These are phyloP conservation scores for Anhinga anhinga DNA, from an alignment of 2,113 vertebrate species.

Conservation along the genomic window DNA sequence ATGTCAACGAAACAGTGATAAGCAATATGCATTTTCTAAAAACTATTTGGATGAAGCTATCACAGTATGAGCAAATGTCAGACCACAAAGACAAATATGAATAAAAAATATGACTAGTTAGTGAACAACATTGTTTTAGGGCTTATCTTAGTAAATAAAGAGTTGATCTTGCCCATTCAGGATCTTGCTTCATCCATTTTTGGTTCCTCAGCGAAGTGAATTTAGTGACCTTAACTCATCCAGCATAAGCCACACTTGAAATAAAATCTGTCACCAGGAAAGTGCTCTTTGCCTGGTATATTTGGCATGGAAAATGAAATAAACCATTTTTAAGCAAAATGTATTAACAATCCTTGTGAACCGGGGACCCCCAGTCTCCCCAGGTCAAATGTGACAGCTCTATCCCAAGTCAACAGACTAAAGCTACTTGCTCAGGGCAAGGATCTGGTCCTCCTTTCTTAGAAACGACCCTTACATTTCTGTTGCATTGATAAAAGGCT, in stretches of 20 bases:
- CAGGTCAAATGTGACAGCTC: background rate
- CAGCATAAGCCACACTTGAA: background rate
- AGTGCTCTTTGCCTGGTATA: background rate
- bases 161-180: background rate
- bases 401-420: background rate
- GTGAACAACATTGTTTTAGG: constrained; percentile 3
- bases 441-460: background rate
- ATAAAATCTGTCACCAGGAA: background rate
- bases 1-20: background rate
- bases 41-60: constrained; percentile 6
- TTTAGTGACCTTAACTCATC: background rate
- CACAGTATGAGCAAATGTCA: background rate
- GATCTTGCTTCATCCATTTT: background rate
- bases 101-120: constrained; percentile 1
- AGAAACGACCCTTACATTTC: background rate
- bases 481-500: background rate
- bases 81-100: background rate
- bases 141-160: constrained; percentile 43
- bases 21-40: background rate
- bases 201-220: background rate
- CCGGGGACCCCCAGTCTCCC: background rate
- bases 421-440: background rate
- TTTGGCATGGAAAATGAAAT: background rate
- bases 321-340: background rate
- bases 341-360: background rate